phyloP scores from a whole-genome alignment of 1,140 invertebrate species.

The Limonius californicus region DNA sequence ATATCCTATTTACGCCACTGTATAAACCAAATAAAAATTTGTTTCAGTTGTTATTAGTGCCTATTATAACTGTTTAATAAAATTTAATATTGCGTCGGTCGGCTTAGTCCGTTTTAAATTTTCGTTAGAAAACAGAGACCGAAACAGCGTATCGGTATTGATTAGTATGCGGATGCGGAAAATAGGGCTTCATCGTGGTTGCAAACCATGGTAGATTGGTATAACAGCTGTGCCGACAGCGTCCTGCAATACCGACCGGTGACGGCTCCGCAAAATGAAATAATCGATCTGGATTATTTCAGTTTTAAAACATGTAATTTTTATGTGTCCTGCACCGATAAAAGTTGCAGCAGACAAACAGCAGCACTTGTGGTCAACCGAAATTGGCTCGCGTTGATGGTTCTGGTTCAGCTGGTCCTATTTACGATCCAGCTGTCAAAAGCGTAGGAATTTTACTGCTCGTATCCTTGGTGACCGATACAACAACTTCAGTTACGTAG shows the following conservation, averaged over 20 bases:
- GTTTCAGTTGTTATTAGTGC: no score
- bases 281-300: constrained; percentile 4
- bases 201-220: neutral
- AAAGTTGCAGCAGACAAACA: neutral
- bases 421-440: constrained; percentile 30
- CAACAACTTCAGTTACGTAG: constrained; percentile 48
- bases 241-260: neutral
- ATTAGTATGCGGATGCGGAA: neutral
- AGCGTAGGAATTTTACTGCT: constrained; percentile 35
- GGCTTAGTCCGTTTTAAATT: no score
- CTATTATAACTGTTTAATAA: no score
- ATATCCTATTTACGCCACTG: no score
- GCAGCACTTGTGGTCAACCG: neutral
- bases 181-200: neutral
- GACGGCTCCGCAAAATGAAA: neutral
- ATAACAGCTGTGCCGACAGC: neutral
- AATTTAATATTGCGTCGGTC: no score
- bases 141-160: neutral
- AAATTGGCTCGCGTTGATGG: neutral
- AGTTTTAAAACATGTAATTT: constrained; percentile 4
- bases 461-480: constrained; percentile 49
- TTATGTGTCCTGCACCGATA: neutral
- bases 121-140: no score
- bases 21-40: no score
- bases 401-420: neutral